Conservation (phyloP, 2,113 vertebrate species). For the Clinocottus analis region DNA sequence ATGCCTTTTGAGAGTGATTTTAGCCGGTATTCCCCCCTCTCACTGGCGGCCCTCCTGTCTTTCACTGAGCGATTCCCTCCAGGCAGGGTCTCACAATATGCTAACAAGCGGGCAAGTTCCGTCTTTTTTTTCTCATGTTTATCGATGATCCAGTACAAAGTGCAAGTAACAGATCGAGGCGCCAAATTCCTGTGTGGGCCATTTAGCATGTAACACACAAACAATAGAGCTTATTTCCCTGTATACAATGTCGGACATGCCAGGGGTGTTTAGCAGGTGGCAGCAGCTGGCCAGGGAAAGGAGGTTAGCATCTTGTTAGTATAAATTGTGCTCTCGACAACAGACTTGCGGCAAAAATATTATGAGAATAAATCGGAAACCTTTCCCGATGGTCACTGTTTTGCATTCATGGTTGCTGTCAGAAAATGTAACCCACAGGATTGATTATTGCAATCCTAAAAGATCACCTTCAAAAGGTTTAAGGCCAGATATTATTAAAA, state of each 20-base stretch:
- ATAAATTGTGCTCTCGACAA: conserved; percentile 28
- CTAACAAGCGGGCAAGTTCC: neutral
- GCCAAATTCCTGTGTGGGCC: neutral
- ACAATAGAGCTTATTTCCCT: conserved; percentile 22
- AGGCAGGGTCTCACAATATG: neutral
- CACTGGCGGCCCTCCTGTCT: conserved; percentile 1
- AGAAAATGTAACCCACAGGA: conserved; percentile 15
- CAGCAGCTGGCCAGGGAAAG: conserved; percentile 32
- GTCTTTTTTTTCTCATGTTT: neutral
- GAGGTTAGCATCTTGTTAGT: conserved; percentile 44
- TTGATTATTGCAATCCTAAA: conserved; percentile 19
- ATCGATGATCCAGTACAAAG: conserved; percentile 21
- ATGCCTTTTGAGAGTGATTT: neutral
- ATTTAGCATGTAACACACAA: conserved; percentile 10
- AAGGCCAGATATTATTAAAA: conserved; percentile 58
- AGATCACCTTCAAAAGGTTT: conserved; percentile 22
- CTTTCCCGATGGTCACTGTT: conserved; percentile 10
- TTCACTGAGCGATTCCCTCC: conserved; percentile 25
- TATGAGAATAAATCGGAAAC: conserved; percentile 20
- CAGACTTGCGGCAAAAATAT: conserved; percentile 30
- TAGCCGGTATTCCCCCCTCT: conserved; percentile 17
- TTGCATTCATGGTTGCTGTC: neutral
- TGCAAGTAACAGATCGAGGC: conserved; percentile 3
- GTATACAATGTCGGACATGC: conserved; percentile 20
- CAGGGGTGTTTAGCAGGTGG: conserved; percentile 16